phyloP scores from a whole-genome alignment of 2,797 vertebrate genomes.

The Danio aesculapii region DNA sequence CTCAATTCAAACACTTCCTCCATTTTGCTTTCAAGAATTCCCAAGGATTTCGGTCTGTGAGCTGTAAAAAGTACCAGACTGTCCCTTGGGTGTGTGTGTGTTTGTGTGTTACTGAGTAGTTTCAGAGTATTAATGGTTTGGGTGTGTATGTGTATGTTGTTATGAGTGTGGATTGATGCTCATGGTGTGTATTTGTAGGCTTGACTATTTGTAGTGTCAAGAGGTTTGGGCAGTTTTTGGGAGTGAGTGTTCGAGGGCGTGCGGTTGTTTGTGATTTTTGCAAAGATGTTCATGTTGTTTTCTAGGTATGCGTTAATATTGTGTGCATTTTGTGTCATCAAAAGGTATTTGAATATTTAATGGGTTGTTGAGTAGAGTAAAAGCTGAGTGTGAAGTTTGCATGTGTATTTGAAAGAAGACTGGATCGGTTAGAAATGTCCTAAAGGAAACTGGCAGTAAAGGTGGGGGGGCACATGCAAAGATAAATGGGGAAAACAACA shows the following conservation, averaged over 20 bases:
- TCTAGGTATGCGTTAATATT: not conserved
- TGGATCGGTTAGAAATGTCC: slow-evolving; percentile 47
- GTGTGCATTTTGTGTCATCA: not conserved
- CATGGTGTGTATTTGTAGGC: slow-evolving; percentile 16
- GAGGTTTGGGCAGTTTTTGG: slow-evolving; percentile 21
- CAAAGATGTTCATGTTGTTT: not conserved
- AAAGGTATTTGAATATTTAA: not conserved
- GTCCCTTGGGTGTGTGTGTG: slow-evolving; percentile 30
- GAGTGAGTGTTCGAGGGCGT: slow-evolving; percentile 32
- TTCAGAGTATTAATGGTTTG: slow-evolving; percentile 39
- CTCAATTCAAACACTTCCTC: not conserved
- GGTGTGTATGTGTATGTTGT: slow-evolving; percentile 35
- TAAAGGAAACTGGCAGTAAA: slow-evolving; percentile 40
- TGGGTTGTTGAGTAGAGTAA: slow-evolving; percentile 21
- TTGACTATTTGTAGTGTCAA: not conserved
- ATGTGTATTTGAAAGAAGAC: slow-evolving; percentile 40
- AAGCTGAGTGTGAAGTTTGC: not conserved
- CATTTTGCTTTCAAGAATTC: not conserved
- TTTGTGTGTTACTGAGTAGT: slow-evolving; percentile 16
- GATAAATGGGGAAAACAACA: not conserved
- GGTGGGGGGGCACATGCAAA: slow-evolving; percentile 20
- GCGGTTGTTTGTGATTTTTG: not conserved
- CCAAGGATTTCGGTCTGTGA: not conserved
- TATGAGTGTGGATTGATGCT: slow-evolving; percentile 30
- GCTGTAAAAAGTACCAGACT: slow-evolving; percentile 1